phyloP scores from a whole-genome alignment of 2,113 vertebrate genomes.

The Clarias magur region DNA sequence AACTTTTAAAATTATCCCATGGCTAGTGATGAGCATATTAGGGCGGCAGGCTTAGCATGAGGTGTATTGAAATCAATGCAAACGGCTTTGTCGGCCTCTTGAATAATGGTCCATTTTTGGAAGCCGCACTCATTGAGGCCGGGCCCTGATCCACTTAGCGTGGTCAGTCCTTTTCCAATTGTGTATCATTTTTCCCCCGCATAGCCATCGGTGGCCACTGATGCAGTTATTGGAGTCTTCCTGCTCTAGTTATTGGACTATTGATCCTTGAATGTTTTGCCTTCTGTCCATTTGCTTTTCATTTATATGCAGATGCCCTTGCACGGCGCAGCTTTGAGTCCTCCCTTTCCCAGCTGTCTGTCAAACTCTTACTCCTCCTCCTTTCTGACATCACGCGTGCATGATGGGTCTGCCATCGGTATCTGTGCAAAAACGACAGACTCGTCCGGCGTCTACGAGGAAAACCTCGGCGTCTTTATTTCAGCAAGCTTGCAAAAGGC shows the following conservation, averaged over 20 bases:
- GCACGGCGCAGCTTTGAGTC: constrained; percentile 60
- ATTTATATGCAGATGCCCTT: constrained; percentile 76
- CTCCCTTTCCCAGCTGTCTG: constrained; percentile 25
- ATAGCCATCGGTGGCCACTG: constrained; percentile 77
- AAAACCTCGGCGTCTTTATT: constrained; percentile 52
- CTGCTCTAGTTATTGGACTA: constrained; percentile 80
- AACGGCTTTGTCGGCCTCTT: constrained; percentile 70
- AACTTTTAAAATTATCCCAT: constrained; percentile 70
- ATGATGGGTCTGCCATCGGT: constrained; percentile 32
- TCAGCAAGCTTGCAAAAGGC: constrained; percentile 61
- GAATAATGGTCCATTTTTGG: constrained; percentile 76
- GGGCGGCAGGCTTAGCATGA: constrained; percentile 71
- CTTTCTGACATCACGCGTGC: constrained; percentile 44
- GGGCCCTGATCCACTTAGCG: constrained; percentile 64
- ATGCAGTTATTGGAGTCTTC: constrained; percentile 79
- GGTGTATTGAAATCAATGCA: constrained; percentile 70
- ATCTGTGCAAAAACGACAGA: constrained; percentile 9
- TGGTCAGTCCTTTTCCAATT: constrained; percentile 47
- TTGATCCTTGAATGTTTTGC: constrained; percentile 77
- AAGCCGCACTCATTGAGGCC: constrained; percentile 67
- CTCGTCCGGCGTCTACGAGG: constrained; percentile 15
- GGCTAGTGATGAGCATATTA: constrained; percentile 59
- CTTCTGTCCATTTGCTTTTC: constrained; percentile 77
- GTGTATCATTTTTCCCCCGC: constrained; percentile 66
- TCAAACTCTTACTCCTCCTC: constrained; percentile 41